A percentile compares a stretch with the other conserved stretches of the same genome.
Evolutionary conservation across 2,113 vertebrate genomes (phyloP).

Genomic region (Gymnorhina tibicen): DNA sequence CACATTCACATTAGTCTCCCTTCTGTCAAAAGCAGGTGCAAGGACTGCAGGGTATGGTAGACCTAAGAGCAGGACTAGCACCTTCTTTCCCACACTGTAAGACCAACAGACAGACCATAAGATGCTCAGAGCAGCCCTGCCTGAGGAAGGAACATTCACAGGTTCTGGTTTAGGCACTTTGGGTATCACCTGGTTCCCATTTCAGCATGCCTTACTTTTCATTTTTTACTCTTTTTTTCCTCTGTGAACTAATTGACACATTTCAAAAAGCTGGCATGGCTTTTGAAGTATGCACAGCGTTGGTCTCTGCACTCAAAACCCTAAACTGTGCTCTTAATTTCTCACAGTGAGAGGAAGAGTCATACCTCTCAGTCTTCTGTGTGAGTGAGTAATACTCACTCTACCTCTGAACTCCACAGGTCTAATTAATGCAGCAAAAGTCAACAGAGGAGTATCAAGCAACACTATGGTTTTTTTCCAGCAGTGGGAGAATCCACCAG

Average conservation of each 20-base stretch:
- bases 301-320: background rate
- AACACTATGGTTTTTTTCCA: background rate
- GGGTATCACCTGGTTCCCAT: background rate
- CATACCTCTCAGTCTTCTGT: too few species aligned
- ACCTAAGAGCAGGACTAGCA: background rate
- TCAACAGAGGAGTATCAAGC: background rate
- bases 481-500: background rate
- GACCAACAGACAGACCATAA: background rate
- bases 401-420: background rate
- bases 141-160: rapidly evolving
- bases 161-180: background rate
- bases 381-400: too few species aligned
- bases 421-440: background rate
- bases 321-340: background rate
- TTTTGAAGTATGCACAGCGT: background rate
- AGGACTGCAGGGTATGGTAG: background rate
- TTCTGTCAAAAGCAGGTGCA: background rate
- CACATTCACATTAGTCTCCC: background rate
- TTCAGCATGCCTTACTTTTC: background rate
- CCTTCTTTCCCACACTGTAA: background rate
- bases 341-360: background rate
- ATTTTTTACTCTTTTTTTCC: background rate
- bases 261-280: background rate
- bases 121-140: background rate
- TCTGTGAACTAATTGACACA: background rate